phyloP scores from a whole-genome alignment of 2,113 vertebrate genomes.

The Hippocampus zosterae region DNA sequence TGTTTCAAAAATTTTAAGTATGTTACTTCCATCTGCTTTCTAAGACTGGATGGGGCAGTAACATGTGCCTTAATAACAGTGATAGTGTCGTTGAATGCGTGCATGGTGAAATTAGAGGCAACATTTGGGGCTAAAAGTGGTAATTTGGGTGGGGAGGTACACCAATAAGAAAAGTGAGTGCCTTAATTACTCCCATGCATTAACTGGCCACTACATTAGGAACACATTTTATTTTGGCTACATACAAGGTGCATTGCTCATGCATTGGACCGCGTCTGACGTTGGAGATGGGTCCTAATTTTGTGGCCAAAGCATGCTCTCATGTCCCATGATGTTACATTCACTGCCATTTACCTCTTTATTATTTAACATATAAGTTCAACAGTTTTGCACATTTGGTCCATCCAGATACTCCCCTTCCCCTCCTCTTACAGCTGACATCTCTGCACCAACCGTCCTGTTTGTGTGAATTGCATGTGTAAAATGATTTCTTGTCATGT shows the following conservation, averaged over 20 bases:
- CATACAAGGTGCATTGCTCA: too few species aligned
- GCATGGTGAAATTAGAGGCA: neutral
- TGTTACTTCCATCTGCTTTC: neutral
- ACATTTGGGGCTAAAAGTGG: neutral
- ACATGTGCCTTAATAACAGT: neutral
- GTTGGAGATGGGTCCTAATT: too few species aligned
- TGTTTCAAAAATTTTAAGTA: neutral
- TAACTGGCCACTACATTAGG: too few species aligned
- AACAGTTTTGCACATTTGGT: neutral
- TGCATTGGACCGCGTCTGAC: too few species aligned
- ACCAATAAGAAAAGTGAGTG: too few species aligned
- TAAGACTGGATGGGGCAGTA: neutral
- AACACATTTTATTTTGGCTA: too few species aligned
- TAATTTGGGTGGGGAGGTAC: too few species aligned
- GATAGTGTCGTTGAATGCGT: neutral
- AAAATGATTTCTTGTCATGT: neutral
- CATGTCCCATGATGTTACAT: too few species aligned
- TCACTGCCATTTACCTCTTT: too few species aligned
- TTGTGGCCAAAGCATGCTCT: too few species aligned
- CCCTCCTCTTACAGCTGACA: neutral
- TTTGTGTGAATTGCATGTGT: slow-evolving; percentile 4
- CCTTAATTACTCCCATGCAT: too few species aligned
- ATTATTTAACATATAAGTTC: too few species aligned
- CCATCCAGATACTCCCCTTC: neutral
- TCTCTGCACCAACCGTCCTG: neutral